These are phyloP conservation scores for Wasmannia auropunctata DNA, from an alignment of 1,140 invertebrate species.

Conservation along the genomic window DNA sequence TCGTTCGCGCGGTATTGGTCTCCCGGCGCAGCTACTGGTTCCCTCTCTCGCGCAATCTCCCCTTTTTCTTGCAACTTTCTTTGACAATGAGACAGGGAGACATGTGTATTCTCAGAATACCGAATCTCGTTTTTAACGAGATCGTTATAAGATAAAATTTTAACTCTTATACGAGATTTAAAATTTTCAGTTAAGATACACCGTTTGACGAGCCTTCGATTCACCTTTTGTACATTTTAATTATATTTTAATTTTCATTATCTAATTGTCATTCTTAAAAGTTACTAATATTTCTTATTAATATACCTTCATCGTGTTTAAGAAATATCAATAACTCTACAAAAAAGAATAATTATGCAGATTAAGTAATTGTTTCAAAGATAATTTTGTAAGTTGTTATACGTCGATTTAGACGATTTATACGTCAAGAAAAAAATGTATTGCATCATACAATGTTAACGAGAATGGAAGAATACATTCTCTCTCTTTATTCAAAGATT, in stretches of 20 bases:
- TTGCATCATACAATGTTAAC: background rate
- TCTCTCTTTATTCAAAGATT: background rate
- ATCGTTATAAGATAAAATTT: conserved; percentile 6
- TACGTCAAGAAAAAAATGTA: background rate
- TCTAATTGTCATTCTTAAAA: background rate
- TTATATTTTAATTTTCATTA: background rate
- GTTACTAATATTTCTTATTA: background rate
- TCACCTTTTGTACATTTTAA: background rate
- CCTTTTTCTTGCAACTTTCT: conserved; percentile 64
- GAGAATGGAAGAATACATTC: background rate
- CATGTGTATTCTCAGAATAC: background rate
- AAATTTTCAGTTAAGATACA: background rate
- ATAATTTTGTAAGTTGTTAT: background rate
- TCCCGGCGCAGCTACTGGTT: conserved; percentile 68
- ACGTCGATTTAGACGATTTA: background rate
- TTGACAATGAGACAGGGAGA: conserved; percentile 22
- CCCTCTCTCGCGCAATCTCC: conserved; percentile 35
- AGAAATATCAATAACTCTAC: no score
- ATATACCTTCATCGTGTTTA: background rate
- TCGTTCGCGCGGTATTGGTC: conserved; percentile 75
- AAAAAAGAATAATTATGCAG: background rate
- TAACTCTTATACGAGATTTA: background rate
- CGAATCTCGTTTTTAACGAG: background rate
- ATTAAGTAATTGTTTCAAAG: background rate
- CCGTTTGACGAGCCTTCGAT: background rate